phyloP scores from a whole-genome alignment of 2,888 invertebrate genomes.

The Seira ritae region DNA sequence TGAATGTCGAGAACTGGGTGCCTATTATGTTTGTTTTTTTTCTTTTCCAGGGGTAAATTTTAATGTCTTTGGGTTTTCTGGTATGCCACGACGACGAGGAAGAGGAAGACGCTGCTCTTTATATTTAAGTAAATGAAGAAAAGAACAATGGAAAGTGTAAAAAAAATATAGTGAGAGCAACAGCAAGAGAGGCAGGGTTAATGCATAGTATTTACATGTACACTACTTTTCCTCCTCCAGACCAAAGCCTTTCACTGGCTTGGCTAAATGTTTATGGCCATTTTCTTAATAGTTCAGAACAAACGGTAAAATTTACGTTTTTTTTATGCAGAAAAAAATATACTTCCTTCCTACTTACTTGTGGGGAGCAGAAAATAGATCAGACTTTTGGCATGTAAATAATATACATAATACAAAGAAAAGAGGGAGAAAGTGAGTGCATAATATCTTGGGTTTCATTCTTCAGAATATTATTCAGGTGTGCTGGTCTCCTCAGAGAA shows the following conservation, averaged over 20 bases:
- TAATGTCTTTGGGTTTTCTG: constrained; percentile 5
- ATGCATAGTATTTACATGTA: background rate
- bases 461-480: constrained; percentile 32
- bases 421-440: background rate
- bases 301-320: background rate
- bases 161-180: background rate
- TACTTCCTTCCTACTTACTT: no score
- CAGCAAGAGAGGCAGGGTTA: background rate
- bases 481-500: constrained; percentile 32
- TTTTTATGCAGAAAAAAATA: background rate
- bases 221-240: no score
- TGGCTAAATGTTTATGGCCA: constrained; percentile 6
- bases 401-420: no score
- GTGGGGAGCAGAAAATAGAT: background rate
- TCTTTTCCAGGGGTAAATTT: background rate
- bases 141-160: background rate
- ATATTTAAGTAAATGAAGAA: constrained; percentile 4
- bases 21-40: background rate
- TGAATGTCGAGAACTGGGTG: background rate
- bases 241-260: background rate
- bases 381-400: no score
- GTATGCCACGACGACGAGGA: background rate
- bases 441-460: background rate
- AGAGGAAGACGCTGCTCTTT: constrained; percentile 2
- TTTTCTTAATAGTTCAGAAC: background rate